Evolutionary conservation across 2,797 vertebrate species (phyloP).

Genomic region (Malacoctenus gilli): DNA sequence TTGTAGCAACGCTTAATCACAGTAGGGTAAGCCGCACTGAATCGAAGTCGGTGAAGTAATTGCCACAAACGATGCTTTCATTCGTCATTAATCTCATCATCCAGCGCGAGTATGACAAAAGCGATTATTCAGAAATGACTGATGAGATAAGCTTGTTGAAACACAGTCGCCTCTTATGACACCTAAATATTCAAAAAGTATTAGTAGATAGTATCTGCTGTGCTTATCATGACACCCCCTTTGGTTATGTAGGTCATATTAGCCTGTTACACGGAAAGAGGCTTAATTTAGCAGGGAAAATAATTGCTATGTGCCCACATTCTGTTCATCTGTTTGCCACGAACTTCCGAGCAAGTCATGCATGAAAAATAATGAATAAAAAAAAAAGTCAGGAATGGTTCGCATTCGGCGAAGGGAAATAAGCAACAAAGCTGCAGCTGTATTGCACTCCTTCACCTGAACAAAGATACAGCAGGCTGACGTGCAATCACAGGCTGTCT

Average conservation of each 20-base stretch:
- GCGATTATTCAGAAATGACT: conserved; percentile 26
- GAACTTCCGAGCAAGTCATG: conserved; percentile 26
- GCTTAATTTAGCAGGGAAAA: conserved; percentile 43
- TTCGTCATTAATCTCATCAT: conserved; percentile 26
- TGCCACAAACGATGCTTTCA: conserved; percentile 6
- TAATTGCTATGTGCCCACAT: conserved; percentile 31
- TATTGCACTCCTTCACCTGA: conserved; percentile 24
- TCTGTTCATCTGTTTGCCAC: conserved; percentile 28
- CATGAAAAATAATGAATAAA: conserved; percentile 18
- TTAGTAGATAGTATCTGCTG: conserved; percentile 30
- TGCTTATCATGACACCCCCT: conserved; percentile 34
- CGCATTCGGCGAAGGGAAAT: conserved; percentile 1
- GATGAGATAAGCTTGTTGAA: conserved; percentile 21
- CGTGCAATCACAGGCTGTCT: conserved; percentile 18
- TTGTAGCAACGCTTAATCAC: conserved; percentile 17
- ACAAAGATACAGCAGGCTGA: conserved; percentile 18
- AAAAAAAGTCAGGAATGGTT: conserved; percentile 3
- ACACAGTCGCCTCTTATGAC: conserved; percentile 15
- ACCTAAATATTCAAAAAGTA: conserved; percentile 22
- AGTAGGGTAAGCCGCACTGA: neutral
- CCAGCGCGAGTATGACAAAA: conserved; percentile 17
- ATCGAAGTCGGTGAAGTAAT: conserved; percentile 1
- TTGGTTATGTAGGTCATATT: conserved; percentile 56
- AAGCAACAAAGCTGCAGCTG: conserved; percentile 14
- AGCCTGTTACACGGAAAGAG: conserved; percentile 33